Percentiles rank a stretch among this genome's conserved stretches.
Conservation (phyloP, 2,113 vertebrate genomes). For the Microtus oregoni region DNA sequence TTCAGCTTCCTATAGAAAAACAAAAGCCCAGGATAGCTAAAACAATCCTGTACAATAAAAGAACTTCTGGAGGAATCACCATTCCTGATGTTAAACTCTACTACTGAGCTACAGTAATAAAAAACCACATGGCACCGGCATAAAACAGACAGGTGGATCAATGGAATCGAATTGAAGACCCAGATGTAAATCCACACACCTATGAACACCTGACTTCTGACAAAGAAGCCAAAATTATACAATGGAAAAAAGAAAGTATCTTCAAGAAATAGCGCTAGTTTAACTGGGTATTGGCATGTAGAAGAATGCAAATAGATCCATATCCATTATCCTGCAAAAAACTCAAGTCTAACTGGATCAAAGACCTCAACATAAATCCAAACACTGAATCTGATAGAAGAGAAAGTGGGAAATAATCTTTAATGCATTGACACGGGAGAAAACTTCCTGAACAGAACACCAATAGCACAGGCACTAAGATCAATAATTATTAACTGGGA, state of each 20-base stretch:
- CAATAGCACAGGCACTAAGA: not conserved
- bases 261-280: too few relatives aligned
- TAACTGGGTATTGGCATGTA: not conserved
- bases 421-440: not conserved
- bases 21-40: too few relatives aligned
- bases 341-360: not conserved
- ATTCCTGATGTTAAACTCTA: not conserved
- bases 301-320: not conserved
- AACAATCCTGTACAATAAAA: not conserved
- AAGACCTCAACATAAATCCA: not conserved
- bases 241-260: not conserved
- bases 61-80: not conserved
- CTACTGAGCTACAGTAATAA: not conserved
- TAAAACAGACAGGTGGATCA: not conserved
- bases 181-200: not conserved
- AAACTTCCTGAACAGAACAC: not conserved
- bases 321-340: not conserved
- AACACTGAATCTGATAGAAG: not conserved
- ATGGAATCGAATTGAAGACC: not conserved
- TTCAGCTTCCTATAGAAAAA: too few relatives aligned
- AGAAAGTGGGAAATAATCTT: not conserved
- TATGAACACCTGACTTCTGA: not conserved
- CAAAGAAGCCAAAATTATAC: not conserved
- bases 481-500: not conserved
- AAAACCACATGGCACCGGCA: not conserved